A percentile compares a stretch with the other conserved stretches of the same genome.
phyloP scores from a whole-genome alignment of 2,888 invertebrate species.

The Leucozona laternaria region DNA sequence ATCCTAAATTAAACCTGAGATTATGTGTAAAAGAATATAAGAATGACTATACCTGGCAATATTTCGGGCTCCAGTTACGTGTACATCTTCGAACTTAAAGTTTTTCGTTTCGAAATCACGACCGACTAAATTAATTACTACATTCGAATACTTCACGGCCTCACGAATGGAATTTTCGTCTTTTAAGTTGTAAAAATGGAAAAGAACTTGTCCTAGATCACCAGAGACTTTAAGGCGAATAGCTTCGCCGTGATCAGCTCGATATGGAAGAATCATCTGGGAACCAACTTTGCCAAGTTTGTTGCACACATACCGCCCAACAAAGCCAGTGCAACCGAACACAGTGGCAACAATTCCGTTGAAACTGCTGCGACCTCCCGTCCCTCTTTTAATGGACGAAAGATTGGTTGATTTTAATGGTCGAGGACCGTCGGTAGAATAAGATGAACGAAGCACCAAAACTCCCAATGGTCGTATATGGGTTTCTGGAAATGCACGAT shows the following conservation, averaged over 20 bases:
- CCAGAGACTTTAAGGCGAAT: constrained; percentile 92
- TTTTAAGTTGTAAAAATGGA: constrained; percentile 91
- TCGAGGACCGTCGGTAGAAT: constrained; percentile 81
- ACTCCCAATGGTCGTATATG: constrained; percentile 81
- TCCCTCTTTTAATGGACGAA: constrained; percentile 90
- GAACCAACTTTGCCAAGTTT: constrained; percentile 94
- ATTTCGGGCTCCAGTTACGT: constrained; percentile 92
- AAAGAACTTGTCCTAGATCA: constrained; percentile 97
- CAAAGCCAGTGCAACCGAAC: constrained; percentile 95
- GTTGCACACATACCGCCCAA: constrained; percentile 95
- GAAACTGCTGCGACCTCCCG: constrained; percentile 97
- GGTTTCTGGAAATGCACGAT: constrained; percentile 77
- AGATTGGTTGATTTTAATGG: constrained; percentile 85
- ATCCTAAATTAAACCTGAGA: constrained; percentile 82
- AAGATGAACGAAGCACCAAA: constrained; percentile 79
- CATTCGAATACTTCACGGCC: constrained; percentile 96
- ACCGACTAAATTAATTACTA: constrained; percentile 97
- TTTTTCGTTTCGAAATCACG: constrained; percentile 96
- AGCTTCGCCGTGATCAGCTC: constrained; percentile 93
- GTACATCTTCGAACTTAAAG: constrained; percentile 93
- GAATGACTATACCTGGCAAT: constrained; percentile 88
- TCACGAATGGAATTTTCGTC: constrained; percentile 94
- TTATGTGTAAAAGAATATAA: not conserved
- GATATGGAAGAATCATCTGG: constrained; percentile 96
- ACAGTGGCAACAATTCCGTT: constrained; percentile 99